Percentiles rank a stretch among this genome's conserved stretches.
Conservation (phyloP, 2,113 vertebrate species). For the Phalacrocorax aristotelis region DNA sequence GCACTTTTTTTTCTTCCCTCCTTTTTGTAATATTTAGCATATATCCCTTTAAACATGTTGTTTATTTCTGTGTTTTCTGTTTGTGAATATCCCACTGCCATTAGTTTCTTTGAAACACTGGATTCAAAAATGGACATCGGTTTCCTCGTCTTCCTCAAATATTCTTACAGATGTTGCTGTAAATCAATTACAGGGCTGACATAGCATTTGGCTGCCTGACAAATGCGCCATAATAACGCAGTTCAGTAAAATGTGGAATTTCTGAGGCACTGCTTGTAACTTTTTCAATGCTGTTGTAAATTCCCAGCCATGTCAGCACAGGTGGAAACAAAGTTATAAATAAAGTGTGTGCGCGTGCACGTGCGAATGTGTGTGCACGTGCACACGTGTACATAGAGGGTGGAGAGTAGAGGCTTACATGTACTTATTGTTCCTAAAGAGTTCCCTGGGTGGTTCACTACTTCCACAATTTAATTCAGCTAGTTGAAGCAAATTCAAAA, state of each 20-base stretch:
- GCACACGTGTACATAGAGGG: fast-evolving
- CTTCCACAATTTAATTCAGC: slow-evolving; percentile 53
- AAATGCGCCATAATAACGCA: slow-evolving; percentile 80
- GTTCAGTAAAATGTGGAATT: slow-evolving; percentile 80
- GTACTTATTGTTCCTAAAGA: background rate
- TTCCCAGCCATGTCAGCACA: slow-evolving; percentile 77
- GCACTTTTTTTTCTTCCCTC: background rate
- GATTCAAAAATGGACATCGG: slow-evolving; percentile 64
- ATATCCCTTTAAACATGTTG: background rate
- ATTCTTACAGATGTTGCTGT: slow-evolving; percentile 80
- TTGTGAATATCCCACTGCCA: background rate
- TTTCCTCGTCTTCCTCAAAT: slow-evolving; percentile 36
- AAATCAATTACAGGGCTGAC: slow-evolving; percentile 80
- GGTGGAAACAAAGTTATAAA: slow-evolving; percentile 81
- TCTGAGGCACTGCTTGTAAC: slow-evolving; percentile 80
- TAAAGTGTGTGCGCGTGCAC: background rate
- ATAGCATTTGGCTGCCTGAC: slow-evolving; percentile 81
- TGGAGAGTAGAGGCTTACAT: background rate
- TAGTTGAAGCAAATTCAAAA: slow-evolving; percentile 12
- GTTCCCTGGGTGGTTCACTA: background rate
- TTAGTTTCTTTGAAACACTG: background rate
- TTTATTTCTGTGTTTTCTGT: background rate
- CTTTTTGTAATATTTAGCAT: background rate
- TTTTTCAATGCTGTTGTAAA: slow-evolving; percentile 82
- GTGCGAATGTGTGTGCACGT: fast-evolving